phyloP scores from a whole-genome alignment of 2,113 vertebrate species.

The Diphyllodes magnificus region DNA sequence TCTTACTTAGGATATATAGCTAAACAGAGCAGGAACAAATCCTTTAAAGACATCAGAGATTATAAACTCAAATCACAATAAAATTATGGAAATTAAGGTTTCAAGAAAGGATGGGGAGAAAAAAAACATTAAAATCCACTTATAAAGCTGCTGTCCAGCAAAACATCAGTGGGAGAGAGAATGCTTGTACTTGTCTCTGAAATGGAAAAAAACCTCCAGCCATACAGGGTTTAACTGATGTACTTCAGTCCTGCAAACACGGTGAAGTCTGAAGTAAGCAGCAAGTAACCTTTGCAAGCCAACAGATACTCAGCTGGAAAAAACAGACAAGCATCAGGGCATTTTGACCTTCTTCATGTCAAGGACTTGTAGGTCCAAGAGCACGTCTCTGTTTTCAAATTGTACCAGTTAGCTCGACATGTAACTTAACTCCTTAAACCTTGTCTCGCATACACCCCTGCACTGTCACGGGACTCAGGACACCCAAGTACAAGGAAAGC shows the following conservation, averaged over 20 bases:
- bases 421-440: background rate
- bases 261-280: background rate
- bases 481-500: background rate
- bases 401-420: background rate
- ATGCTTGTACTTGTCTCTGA: background rate
- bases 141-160: background rate
- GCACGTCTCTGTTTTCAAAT: background rate
- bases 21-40: background rate
- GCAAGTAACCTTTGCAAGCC: background rate
- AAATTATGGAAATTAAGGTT: background rate
- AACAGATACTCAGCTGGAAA: background rate
- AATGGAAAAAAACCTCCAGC: background rate
- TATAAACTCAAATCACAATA: background rate
- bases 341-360: background rate
- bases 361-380: background rate
- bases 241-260: background rate
- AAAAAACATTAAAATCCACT: background rate
- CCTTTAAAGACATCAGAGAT: background rate
- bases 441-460: rapidly evolving
- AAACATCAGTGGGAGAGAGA: background rate
- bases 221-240: background rate
- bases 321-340: background rate
- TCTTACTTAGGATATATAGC: background rate
- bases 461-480: rapidly evolving
- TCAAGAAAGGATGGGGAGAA: background rate